These are phyloP conservation scores for Cyanoramphus novaezelandiae DNA, from an alignment of 2,113 vertebrate genomes.

Conservation along the genomic window DNA sequence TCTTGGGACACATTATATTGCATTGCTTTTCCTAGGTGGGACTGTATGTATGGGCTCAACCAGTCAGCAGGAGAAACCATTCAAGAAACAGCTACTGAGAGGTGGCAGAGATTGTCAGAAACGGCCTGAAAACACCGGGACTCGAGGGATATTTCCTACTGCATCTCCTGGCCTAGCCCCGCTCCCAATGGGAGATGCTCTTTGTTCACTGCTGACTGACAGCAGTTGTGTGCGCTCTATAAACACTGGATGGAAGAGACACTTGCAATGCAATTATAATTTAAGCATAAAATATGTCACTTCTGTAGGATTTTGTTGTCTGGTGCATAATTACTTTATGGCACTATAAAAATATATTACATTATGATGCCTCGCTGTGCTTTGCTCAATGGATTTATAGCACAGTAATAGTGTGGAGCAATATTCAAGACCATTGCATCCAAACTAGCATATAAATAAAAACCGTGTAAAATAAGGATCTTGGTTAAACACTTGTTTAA, in stretches of 20 bases:
- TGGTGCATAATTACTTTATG: slow-evolving; percentile 44
- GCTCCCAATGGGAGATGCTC: not conserved
- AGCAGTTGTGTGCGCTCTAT: not conserved
- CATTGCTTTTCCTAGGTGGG: not conserved
- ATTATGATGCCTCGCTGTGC: slow-evolving; percentile 23
- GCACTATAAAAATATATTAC: slow-evolving; percentile 53
- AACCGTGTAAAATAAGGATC: slow-evolving; percentile 29
- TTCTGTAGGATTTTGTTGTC: slow-evolving; percentile 45
- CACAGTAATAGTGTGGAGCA: slow-evolving; percentile 51
- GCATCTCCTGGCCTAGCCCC: not conserved
- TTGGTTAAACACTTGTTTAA: slow-evolving; percentile 25
- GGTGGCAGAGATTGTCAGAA: not conserved
- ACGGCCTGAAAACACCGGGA: fast-evolving
- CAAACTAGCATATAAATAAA: slow-evolving; percentile 32
- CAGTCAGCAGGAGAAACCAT: not conserved
- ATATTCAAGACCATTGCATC: slow-evolving; percentile 42
- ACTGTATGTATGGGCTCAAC: not conserved
- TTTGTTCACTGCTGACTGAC: not conserved
- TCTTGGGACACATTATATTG: not conserved
- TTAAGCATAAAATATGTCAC: slow-evolving; percentile 65
- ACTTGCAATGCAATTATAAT: slow-evolving; percentile 66
- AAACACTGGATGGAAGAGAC: slow-evolving; percentile 24
- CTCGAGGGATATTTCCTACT: not conserved
- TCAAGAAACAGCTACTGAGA: not conserved
- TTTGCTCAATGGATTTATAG: slow-evolving; percentile 60